These are phyloP conservation scores for Ellobium chinense DNA, from an alignment of 2,888 invertebrate species.

Conservation along the genomic window DNA sequence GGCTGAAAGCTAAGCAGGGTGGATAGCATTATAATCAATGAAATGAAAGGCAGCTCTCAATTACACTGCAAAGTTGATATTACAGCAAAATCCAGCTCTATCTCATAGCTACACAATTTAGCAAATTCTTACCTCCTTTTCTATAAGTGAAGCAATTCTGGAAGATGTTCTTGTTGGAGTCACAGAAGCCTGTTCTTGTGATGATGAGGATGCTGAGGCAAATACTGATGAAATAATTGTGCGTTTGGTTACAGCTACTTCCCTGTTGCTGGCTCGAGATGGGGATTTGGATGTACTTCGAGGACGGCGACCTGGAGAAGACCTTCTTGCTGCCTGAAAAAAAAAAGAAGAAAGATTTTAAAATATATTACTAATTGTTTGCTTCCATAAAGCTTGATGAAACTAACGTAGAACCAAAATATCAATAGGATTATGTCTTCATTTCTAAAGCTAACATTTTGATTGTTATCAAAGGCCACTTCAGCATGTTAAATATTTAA, in stretches of 20 bases:
- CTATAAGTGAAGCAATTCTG: constrained; percentile 44
- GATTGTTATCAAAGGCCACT: no score
- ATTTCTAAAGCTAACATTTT: no score
- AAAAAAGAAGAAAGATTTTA: not conserved
- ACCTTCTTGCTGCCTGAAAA: constrained; percentile 14
- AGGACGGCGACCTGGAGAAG: not conserved
- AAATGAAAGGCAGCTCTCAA: no score
- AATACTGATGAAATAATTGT: not conserved
- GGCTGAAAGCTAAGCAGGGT: no score
- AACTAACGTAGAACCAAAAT: no score
- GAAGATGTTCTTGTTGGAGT: constrained; percentile 52
- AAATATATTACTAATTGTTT: no score
- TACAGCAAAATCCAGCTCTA: not conserved
- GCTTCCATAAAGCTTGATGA: no score
- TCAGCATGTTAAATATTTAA: no score
- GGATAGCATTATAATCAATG: no score
- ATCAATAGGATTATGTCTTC: no score
- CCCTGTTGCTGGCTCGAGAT: not conserved
- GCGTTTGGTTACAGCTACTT: constrained; percentile 26
- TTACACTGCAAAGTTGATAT: no score
- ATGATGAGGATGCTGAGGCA: not conserved
- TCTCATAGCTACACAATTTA: not conserved
- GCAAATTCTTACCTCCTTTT: constrained; percentile 43
- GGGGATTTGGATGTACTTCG: constrained; percentile 32
- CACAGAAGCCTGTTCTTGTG: constrained; percentile 47